phyloP scores from a whole-genome alignment of 2,888 invertebrate genomes.

The Drosophila tripunctata region DNA sequence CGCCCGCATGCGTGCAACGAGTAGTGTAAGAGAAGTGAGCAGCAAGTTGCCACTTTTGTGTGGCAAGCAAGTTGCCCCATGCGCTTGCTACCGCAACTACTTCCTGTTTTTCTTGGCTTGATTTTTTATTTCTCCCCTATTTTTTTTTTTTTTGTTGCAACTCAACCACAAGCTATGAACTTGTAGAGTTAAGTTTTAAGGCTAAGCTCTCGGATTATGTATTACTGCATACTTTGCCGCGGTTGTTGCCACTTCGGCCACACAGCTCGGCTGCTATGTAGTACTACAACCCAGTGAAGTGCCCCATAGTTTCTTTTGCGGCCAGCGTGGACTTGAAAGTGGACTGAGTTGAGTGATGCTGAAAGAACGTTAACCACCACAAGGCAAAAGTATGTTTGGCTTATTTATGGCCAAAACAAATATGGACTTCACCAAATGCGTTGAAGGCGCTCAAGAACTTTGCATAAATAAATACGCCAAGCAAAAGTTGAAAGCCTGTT shows the following conservation, averaged over 20 bases:
- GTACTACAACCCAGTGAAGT: slow-evolving; percentile 19
- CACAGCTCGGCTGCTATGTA: too few relatives aligned
- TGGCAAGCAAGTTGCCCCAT: slow-evolving; percentile 28
- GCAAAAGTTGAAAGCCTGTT: not conserved
- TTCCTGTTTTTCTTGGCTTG: too few relatives aligned
- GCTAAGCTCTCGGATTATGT: slow-evolving; percentile 74
- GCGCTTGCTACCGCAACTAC: too few relatives aligned
- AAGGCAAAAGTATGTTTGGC: slow-evolving; percentile 41
- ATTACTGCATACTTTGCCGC: slow-evolving; percentile 70
- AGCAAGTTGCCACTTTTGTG: slow-evolving; percentile 52
- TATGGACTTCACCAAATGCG: slow-evolving; percentile 51
- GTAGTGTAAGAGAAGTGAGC: slow-evolving; percentile 31
- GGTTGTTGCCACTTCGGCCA: slow-evolving; percentile 43
- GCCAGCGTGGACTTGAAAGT: slow-evolving; percentile 30
- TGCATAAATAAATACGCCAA: slow-evolving; percentile 55
- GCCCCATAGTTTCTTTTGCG: slow-evolving; percentile 34
- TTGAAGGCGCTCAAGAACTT: slow-evolving; percentile 56
- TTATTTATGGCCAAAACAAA: slow-evolving; percentile 56
- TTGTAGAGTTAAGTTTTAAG: slow-evolving; percentile 77
- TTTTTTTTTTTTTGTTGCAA: slow-evolving; percentile 6
- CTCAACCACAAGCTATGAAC: slow-evolving; percentile 72
- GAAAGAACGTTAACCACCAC: slow-evolving; percentile 38
- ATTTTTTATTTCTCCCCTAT: not conserved
- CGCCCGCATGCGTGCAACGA: slow-evolving; percentile 53
- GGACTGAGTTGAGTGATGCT: slow-evolving; percentile 38